Evolutionary conservation across 2,113 vertebrate species (phyloP), one percentile per base, ranked within the genome.

Genomic region (Platysteira castanea): DNA sequence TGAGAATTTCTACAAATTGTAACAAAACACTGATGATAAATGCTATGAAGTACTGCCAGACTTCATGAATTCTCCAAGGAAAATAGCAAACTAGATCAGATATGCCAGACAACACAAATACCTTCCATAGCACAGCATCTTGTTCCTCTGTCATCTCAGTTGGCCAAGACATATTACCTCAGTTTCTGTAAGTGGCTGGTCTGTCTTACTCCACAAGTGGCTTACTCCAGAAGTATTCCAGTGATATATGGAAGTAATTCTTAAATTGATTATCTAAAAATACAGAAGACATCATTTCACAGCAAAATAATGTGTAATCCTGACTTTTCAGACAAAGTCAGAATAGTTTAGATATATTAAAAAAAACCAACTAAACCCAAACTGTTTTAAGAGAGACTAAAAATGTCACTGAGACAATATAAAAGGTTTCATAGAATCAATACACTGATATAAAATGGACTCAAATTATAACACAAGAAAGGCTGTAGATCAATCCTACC

Each of bases 31-130:
- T 64, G 65, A 60, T 88, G 85, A 92, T 92, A 93, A 94, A 93
- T 70, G 70, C 79, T 74, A 41, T 84, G 86, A 90, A 84, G 56
- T 80, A 74, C 85, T 86, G 92, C 90, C 95, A 96, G 76, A 78
- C 91, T 88, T 93, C 76, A 81, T 88, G 60, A 95, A 90, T 80
- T 90, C 95, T 94, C 90, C 52, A 84, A 90, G 93, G 92, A 78
- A 86, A 87, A 80, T 16, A 77, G 63, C 70, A 91, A 86, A 94
- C 63, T 54, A 81, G 75, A 92, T 93, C 82, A 91, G 71, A 86
- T 87, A 83, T 44, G 81, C 60, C 59, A 94, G 85, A 81, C 41
- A 92, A 90, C 78, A 74, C 84, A 94, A 94, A 84, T 83, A 86
- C 84, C 68, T 95, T 85, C 63, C 24, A 27, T 21, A 65, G 70